Conservation (phyloP, 2,888 invertebrate genomes). For the Leucoma salicis region DNA sequence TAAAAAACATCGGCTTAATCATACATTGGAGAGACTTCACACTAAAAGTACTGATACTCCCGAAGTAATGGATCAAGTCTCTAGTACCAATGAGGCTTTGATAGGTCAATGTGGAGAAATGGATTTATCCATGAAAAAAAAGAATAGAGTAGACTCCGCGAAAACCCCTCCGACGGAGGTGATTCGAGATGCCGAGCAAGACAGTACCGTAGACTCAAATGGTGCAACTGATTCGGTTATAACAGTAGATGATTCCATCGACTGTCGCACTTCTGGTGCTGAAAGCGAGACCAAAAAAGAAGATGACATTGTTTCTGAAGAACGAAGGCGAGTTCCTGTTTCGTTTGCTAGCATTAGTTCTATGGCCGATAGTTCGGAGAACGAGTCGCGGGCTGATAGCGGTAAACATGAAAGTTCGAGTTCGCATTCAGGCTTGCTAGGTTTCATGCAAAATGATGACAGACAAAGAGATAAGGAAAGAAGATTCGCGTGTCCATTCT, state of each 20-base stretch:
- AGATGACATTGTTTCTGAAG: slow-evolving; percentile 50
- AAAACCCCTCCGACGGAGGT: slow-evolving; percentile 75
- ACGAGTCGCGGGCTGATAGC: slow-evolving; percentile 69
- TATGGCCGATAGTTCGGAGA: slow-evolving; percentile 78
- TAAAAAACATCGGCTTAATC: slow-evolving; percentile 94
- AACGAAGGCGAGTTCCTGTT: slow-evolving; percentile 63
- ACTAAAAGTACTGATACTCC: slow-evolving; percentile 83
- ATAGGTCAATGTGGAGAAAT: slow-evolving; percentile 81
- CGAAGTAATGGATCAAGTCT: slow-evolving; percentile 85
- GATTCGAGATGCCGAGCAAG: slow-evolving; percentile 83
- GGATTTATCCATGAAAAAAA: slow-evolving; percentile 81
- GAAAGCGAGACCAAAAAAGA: slow-evolving; percentile 66
- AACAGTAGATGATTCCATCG: slow-evolving; percentile 73
- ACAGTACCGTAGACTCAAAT: slow-evolving; percentile 88
- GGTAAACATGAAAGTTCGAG: slow-evolving; percentile 79
- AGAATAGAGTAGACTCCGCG: slow-evolving; percentile 60
- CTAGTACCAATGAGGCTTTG: slow-evolving; percentile 86
- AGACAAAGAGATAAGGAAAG: slow-evolving; percentile 85
- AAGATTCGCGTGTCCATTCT: slow-evolving; percentile 93
- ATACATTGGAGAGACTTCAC: slow-evolving; percentile 91
- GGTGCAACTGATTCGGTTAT: slow-evolving; percentile 74
- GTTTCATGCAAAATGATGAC: slow-evolving; percentile 84
- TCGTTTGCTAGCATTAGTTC: slow-evolving; percentile 80
- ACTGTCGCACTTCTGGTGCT: slow-evolving; percentile 67
- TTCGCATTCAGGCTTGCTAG: slow-evolving; percentile 81